Conservation (phyloP, 1,140 invertebrate genomes). For the Pentalonia nigronervosa region DNA sequence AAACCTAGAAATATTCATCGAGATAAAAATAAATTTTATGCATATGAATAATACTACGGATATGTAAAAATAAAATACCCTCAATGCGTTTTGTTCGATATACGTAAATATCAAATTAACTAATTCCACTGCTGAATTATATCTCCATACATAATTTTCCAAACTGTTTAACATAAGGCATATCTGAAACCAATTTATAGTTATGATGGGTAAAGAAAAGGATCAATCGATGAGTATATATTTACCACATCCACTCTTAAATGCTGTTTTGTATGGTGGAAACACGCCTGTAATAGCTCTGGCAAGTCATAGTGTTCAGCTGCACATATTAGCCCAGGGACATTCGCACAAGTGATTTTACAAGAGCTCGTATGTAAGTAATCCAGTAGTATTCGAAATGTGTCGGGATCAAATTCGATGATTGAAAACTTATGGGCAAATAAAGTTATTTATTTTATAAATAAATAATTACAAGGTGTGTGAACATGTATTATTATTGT, state of each 20-base stretch:
- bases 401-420: constrained; percentile 94
- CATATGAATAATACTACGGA: neutral
- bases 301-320: constrained; percentile 94
- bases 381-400: constrained; percentile 87
- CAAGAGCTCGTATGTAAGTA: constrained; percentile 93
- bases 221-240: constrained; percentile 33
- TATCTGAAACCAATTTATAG: constrained; percentile 68
- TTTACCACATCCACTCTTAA: constrained; percentile 86
- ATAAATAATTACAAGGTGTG: neutral
- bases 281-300: constrained; percentile 90
- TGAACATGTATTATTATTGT: constrained; percentile 50
- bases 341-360: constrained; percentile 88
- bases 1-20: constrained; percentile 68
- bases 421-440: constrained; percentile 82
- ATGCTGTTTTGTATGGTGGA: constrained; percentile 94
- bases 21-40: neutral
- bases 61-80: constrained; percentile 62
- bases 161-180: constrained; percentile 90
- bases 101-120: constrained; percentile 94
- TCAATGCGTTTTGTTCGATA: constrained; percentile 80
- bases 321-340: constrained; percentile 90
- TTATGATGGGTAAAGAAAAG: neutral
- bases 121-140: constrained; percentile 89
- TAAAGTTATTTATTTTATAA: neutral
- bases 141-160: constrained; percentile 95